These are phyloP conservation scores for Acipenser ruthenus DNA, from an alignment of 2,797 vertebrate species.

Conservation along the genomic window DNA sequence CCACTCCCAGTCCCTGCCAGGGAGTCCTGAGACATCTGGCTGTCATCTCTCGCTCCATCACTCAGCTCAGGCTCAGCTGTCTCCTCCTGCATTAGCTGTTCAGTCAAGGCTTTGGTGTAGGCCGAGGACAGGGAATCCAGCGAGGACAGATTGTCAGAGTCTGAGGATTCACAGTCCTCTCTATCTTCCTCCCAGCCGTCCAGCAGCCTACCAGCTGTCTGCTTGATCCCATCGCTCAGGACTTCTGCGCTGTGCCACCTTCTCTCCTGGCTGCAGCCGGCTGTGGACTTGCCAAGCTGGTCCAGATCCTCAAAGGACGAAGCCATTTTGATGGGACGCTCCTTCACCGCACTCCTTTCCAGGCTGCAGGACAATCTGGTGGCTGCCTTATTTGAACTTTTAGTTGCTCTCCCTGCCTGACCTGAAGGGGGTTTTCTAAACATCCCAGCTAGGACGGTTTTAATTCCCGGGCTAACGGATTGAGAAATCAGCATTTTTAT, in stretches of 20 bases:
- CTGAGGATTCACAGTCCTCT: slow-evolving; percentile 58
- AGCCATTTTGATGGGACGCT: slow-evolving; percentile 46
- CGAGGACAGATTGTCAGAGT: slow-evolving; percentile 82
- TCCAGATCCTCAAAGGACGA: slow-evolving; percentile 68
- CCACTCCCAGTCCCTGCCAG: slow-evolving; percentile 43
- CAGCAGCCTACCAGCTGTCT: slow-evolving; percentile 38
- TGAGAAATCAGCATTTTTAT: slow-evolving; percentile 39
- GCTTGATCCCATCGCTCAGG: slow-evolving; percentile 42
- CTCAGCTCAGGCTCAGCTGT: slow-evolving; percentile 41
- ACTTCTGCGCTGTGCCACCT: slow-evolving; percentile 64
- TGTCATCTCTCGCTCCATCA: slow-evolving; percentile 76
- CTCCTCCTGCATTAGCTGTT: slow-evolving; percentile 60
- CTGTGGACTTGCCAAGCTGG: slow-evolving; percentile 36
- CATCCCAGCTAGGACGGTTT: slow-evolving; percentile 49
- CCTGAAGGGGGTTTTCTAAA: slow-evolving; percentile 53
- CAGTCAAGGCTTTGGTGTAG: slow-evolving; percentile 53
- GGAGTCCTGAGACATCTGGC: slow-evolving; percentile 87
- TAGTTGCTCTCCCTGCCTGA: slow-evolving; percentile 40
- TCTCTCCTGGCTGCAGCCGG: slow-evolving; percentile 36
- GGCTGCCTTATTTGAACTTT: slow-evolving; percentile 38
- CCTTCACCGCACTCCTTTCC: slow-evolving; percentile 36
- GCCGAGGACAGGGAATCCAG: slow-evolving; percentile 83
- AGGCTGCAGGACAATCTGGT: slow-evolving; percentile 38
- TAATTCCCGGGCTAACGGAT: slow-evolving; percentile 49
- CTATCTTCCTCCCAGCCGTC: slow-evolving; percentile 50